Base-by-base conservation (phyloP, 1,140 invertebrate genomes). In the Homarus americanus region DNA sequence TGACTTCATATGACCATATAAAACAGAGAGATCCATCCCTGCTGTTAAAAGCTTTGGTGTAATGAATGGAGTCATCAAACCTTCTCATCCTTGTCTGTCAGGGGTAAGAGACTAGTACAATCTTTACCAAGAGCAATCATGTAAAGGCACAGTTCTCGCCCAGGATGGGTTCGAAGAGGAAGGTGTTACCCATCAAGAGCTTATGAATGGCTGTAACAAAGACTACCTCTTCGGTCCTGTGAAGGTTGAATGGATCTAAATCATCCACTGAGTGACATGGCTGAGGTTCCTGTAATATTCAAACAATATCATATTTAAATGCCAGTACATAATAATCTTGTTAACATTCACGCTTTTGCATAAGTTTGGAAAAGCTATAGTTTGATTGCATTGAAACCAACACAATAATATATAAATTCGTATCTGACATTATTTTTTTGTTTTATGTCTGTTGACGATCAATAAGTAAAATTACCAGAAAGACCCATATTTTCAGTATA, bases 161-260 rank as follows among this genome's bases (percentile, higher is more conserved):
- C 66, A 89, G 41, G 66, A 82, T 75, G 9, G 87, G 87, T 38
- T 89, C 87, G 76, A 89, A 89, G 40, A 89, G 87, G 66, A 89
- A 89, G 36, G 87, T 89, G 41, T 89, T 89, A 38, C 75, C 87
- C 87, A 89, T 89, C 38, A 89, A 49, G 10, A 89, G 79, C 41
- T 53, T 80, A 41, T 28, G 79, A 75, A 38, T 40, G 78, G 38
- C 87, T 73, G 44, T 34, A 34, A 28, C 78, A 82, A 9, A 73
- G 32, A 38, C 76, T 80, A 28, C 63, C 76, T 34, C 86, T 79
- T 63, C 76, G 36, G 58, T 78, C 58, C 78, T 78, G 24, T 66
- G 53, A 24, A 87, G n/a, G 5, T 53, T 79, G 40, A 79, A 41
- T 4, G 75, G 75, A 15, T 87, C 86, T 15, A 85, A 34, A 3